These are phyloP conservation scores for Podarcis siculus DNA, from an alignment of 2,797 vertebrate genomes.

Conservation along the genomic window DNA sequence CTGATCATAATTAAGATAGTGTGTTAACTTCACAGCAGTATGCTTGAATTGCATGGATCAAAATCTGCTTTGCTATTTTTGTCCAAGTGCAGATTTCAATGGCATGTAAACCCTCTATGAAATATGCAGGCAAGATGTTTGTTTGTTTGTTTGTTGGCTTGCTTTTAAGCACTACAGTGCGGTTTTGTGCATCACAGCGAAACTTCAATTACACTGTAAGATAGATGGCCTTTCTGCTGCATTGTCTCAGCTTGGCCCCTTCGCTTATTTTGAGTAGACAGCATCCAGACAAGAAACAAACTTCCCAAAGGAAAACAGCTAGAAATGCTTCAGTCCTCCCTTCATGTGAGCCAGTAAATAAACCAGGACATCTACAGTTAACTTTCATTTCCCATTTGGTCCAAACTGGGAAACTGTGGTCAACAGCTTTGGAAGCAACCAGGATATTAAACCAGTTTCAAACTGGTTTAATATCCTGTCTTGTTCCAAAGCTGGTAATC, in stretches of 20 bases:
- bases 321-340: background rate
- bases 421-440: too few species aligned
- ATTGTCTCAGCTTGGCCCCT: background rate
- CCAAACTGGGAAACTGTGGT: too few species aligned
- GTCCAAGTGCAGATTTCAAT: constrained; percentile 9
- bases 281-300: background rate
- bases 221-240: background rate
- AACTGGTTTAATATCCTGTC: too few species aligned
- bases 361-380: too few species aligned
- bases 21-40: constrained; percentile 28
- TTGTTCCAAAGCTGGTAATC: too few species aligned
- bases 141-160: background rate
- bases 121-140: background rate
- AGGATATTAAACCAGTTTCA: too few species aligned
- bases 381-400: too few species aligned
- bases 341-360: too few species aligned
- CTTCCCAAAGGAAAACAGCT: background rate
- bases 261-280: background rate
- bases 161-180: background rate
- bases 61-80: constrained; percentile 33
- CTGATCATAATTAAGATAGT: constrained; percentile 6
- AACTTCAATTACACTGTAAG: background rate
- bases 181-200: background rate
- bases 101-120: constrained; percentile 6
- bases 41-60: constrained; percentile 21